Percentiles rank a stretch among this genome's conserved stretches.
Conservation (phyloP, 2,797 vertebrate genomes). For the Takifugu ocellatus region DNA sequence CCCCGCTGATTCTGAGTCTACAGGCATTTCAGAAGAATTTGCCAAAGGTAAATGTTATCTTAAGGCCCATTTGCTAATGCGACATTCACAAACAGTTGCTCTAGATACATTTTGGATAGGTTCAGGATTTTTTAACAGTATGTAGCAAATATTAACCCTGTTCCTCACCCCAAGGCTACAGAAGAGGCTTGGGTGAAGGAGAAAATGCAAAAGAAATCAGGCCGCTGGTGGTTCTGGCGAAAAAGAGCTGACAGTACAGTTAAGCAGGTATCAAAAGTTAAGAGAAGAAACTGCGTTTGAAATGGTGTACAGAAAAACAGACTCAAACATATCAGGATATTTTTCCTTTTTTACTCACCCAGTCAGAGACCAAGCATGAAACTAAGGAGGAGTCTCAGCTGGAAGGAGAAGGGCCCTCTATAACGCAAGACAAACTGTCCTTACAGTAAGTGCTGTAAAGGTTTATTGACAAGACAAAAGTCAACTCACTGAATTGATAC, state of each 20-base stretch:
- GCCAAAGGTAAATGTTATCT: constrained; percentile 83
- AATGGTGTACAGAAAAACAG: no score
- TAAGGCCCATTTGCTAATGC: background rate
- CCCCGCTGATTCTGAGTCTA: constrained; percentile 93
- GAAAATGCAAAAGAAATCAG: constrained; percentile 98
- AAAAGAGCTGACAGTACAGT: constrained; percentile 88
- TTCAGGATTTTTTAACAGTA: background rate
- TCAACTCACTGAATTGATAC: constrained; percentile 6
- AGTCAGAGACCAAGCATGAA: constrained; percentile 89
- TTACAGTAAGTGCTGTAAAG: constrained; percentile 63
- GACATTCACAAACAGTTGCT: background rate
- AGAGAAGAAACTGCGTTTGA: background rate
- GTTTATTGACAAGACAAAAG: constrained; percentile 1
- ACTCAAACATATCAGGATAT: background rate
- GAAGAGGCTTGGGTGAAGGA: constrained; percentile 98
- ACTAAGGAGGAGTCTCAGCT: constrained; percentile 80
- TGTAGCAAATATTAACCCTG: background rate
- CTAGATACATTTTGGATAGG: no score
- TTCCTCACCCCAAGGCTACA: constrained; percentile 77
- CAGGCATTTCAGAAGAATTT: constrained; percentile 99
- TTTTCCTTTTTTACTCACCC: constrained; percentile 24
- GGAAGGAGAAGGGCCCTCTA: constrained; percentile 72
- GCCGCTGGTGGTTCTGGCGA: constrained; percentile 99
- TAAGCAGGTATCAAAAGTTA: constrained; percentile 80
- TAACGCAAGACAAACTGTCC: constrained; percentile 75